Percentiles rank a stretch among this genome's conserved stretches.
Conservation (phyloP, 1,140 invertebrate genomes). For the Andricus grossulariae region DNA sequence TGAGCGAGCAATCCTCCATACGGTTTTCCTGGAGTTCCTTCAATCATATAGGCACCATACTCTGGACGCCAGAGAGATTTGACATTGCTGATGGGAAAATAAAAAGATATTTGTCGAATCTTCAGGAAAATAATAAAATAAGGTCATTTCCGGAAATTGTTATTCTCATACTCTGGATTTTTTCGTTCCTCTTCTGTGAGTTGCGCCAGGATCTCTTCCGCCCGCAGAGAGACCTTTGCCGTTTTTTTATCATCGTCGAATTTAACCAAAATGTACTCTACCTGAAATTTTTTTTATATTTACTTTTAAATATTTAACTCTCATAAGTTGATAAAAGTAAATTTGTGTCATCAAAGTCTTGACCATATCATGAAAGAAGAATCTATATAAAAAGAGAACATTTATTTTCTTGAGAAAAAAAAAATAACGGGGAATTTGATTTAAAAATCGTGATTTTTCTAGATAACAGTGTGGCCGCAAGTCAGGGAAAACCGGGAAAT, state of each 20-base stretch:
- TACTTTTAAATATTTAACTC: not conserved
- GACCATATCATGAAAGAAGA: no score
- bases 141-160: slow-evolving; percentile 19
- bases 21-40: slow-evolving; percentile 98
- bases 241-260: slow-evolving; percentile 93
- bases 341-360: not conserved
- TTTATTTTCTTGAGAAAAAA: no score
- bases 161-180: slow-evolving; percentile 82
- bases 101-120: not conserved
- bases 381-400: no score
- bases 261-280: slow-evolving; percentile 97
- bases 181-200: slow-evolving; percentile 89
- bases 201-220: slow-evolving; percentile 85
- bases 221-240: slow-evolving; percentile 89
- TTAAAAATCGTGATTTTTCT: no score
- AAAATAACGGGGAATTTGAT: no score
- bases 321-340: not conserved
- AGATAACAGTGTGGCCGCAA: no score
- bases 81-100: slow-evolving; percentile 77
- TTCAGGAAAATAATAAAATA: slow-evolving; percentile 17
- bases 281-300: slow-evolving; percentile 70
- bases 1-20: slow-evolving; percentile 95
- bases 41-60: slow-evolving; percentile 99
- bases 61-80: slow-evolving; percentile 97
- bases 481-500: no score